Percentiles rank a stretch among this genome's conserved stretches.
phyloP scores from a whole-genome alignment of 2,797 vertebrate species.

The Sebastes vulpes region DNA sequence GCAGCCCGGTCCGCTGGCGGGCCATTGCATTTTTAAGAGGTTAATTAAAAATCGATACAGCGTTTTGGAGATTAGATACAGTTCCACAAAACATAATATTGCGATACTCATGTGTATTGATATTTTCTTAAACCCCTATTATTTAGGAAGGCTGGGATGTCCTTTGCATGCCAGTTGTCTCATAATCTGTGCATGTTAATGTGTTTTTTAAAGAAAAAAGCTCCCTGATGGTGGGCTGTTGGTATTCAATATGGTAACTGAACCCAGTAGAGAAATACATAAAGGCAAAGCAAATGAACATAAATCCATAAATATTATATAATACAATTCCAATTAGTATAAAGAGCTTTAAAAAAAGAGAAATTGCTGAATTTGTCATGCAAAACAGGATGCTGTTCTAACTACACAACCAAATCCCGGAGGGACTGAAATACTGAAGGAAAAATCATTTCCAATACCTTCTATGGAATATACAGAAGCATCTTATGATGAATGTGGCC shows the following conservation, averaged over 20 bases:
- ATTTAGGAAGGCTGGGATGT: neutral
- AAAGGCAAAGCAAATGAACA: neutral
- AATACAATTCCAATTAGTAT: neutral
- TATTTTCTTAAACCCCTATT: neutral
- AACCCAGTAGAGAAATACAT: neutral
- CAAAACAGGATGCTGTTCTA: neutral
- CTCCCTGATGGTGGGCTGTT: neutral
- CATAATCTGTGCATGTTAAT: neutral
- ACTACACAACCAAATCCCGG: neutral
- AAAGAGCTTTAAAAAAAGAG: neutral
- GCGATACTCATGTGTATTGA: too few relatives aligned
- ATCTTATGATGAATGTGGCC: neutral
- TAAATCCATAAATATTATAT: neutral
- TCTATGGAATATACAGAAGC: neutral
- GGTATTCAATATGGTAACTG: too few relatives aligned
- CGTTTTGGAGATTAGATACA: too few relatives aligned
- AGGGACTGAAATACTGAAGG: neutral
- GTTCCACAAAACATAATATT: too few relatives aligned
- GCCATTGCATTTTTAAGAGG: too few relatives aligned
- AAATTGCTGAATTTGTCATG: neutral
- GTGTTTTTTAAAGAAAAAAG: neutral
- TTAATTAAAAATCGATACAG: too few relatives aligned
- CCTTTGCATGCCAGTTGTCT: neutral
- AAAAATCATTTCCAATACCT: neutral
- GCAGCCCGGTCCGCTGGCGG: too few relatives aligned